Conservation (phyloP, 2,797 vertebrate genomes). For the Sternotherus odoratus region DNA sequence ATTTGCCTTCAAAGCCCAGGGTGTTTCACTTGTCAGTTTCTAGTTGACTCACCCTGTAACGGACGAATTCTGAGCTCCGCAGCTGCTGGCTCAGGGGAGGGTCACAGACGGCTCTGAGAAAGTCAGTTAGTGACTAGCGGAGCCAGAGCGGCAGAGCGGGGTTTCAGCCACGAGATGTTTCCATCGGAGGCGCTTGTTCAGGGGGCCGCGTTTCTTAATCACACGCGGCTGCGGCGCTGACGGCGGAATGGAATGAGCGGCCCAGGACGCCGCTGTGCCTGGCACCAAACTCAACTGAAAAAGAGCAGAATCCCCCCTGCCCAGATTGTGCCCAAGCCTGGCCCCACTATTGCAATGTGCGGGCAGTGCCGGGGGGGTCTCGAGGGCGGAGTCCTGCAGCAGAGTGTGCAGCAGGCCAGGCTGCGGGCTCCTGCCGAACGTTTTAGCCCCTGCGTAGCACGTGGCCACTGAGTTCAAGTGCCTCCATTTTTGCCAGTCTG, state of each 20-base stretch:
- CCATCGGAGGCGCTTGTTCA: background rate
- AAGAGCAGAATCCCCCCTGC: background rate
- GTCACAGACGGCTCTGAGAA: rapidly evolving
- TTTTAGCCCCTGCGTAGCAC: background rate
- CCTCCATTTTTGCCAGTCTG: background rate
- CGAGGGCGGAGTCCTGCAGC: too few relatives aligned
- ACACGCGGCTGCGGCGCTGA: background rate
- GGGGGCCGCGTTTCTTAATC: background rate
- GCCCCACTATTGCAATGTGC: too few relatives aligned
- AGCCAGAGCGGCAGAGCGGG: rapidly evolving
- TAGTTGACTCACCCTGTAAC: constrained; percentile 82
- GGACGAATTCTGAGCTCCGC: constrained; percentile 42
- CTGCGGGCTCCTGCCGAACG: background rate
- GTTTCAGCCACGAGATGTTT: background rate
- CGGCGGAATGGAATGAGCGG: background rate
- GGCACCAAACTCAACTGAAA: background rate
- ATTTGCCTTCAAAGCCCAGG: constrained; percentile 42
- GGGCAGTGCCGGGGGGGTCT: background rate
- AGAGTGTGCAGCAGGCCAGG: background rate
- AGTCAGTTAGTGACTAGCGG: background rate
- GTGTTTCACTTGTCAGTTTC: constrained; percentile 75
- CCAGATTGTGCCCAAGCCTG: background rate
- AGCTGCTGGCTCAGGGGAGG: background rate
- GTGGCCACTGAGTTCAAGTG: background rate
- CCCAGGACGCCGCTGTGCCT: background rate